phyloP scores from a whole-genome alignment of 2,113 vertebrate genomes.

The Stegastes partitus region DNA sequence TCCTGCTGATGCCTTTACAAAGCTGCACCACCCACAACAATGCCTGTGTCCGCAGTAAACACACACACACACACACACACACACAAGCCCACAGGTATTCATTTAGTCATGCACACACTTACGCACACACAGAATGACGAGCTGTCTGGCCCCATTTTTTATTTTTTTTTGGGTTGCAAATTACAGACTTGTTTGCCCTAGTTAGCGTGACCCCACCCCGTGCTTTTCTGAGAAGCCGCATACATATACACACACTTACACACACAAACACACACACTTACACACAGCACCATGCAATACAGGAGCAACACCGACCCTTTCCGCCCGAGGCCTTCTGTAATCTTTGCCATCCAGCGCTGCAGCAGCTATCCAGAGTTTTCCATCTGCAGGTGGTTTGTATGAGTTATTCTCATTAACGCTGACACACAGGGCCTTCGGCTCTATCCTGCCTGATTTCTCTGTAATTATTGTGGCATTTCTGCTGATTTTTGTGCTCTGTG shows the following conservation, averaged over 20 bases:
- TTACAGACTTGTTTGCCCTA: conserved; percentile 46
- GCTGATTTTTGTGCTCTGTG: neutral
- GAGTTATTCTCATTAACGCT: conserved; percentile 22
- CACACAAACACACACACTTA: conserved; percentile 2
- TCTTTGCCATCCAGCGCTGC: conserved; percentile 45
- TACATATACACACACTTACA: neutral
- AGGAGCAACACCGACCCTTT: conserved; percentile 40
- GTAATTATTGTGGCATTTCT: conserved; percentile 10
- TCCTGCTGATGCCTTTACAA: neutral
- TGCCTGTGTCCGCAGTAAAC: neutral
- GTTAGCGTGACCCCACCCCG: conserved; percentile 35
- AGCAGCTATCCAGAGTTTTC: conserved; percentile 34
- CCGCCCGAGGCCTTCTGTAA: conserved; percentile 38
- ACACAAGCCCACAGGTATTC: conserved; percentile 3
- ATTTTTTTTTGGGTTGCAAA: conserved; percentile 31
- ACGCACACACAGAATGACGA: neutral
- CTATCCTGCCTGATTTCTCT: neutral
- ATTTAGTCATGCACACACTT: neutral
- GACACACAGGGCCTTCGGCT: conserved; percentile 4
- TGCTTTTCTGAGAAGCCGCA: conserved; percentile 25
- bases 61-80: conserved; percentile 2
- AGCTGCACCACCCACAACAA: conserved; percentile 5
- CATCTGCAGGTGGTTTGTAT: conserved; percentile 39
- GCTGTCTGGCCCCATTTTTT: conserved; percentile 19
- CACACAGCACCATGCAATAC: conserved; percentile 26